Evolutionary conservation across 2,888 invertebrate species (phyloP).

Genomic region (Pterobdella sp.): DNA sequence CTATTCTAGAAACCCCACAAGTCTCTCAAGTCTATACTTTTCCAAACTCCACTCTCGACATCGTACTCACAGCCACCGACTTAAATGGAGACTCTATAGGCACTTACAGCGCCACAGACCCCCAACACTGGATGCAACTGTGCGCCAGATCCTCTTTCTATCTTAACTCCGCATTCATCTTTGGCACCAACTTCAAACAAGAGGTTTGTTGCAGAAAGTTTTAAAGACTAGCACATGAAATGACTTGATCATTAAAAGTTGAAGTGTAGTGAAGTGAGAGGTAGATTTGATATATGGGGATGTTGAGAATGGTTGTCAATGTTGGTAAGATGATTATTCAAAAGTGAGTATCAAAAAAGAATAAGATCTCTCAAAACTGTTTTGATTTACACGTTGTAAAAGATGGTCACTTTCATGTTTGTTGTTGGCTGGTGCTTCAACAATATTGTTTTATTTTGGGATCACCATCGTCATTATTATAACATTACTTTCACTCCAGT

Average conservation of each 20-base stretch:
- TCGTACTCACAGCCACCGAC: neutral
- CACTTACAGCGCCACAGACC: neutral
- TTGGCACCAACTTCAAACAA: slow-evolving; percentile 48
- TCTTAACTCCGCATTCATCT: slow-evolving; percentile 48
- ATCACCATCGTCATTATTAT: neutral
- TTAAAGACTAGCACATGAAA: neutral
- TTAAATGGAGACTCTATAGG: neutral
- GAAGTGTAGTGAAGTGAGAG: neutral
- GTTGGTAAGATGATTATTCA: neutral
- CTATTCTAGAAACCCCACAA: too few species aligned
- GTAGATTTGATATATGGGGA: neutral
- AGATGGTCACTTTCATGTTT: neutral
- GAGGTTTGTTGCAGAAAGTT: slow-evolving; percentile 12
- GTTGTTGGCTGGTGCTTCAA: neutral
- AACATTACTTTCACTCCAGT: neutral
- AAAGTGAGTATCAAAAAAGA: too few species aligned
- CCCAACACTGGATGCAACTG: slow-evolving; percentile 44
- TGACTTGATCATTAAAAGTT: neutral
- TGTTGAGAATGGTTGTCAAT: neutral
- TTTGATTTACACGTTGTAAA: neutral
- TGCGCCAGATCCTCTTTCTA: slow-evolving; percentile 44
- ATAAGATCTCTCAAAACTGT: too few species aligned
- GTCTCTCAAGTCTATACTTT: too few species aligned
- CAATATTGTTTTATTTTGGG: neutral
- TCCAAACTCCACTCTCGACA: neutral